Evolutionary conservation across 2,113 vertebrate species (phyloP), one percentile per base, ranked within the genome.

Genomic region (Alligator sinensis): DNA sequence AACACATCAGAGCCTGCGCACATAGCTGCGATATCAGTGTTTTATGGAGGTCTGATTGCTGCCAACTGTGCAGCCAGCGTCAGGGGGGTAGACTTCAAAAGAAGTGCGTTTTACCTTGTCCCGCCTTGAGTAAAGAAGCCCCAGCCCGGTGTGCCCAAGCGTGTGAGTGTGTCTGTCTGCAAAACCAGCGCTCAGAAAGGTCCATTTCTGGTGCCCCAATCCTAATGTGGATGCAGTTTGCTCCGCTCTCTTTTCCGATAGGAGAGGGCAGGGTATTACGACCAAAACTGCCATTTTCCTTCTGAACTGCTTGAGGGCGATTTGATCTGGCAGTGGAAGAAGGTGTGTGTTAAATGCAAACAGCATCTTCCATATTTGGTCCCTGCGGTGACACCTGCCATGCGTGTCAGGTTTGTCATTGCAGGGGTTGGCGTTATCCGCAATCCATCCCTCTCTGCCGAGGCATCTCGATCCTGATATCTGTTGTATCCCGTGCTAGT

Each of bases 41-140:
- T 61, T 90, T 75, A 57, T 25, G 87, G 74, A 6, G 77, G 84
- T 84, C 74, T 86, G 94, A 96, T 96, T 60, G 96, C 91, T 34
- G 1, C 80, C 88, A 77, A 1, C 86, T 93, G 16, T 5, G 78
- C 88, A 19, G 77, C 90, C 60, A 59, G 0, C 63, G 9, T 77
- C 0, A 21, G 77, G 77, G 18, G 47, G 47, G 47, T 47, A 9
- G 22, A 89, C 97, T 97, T 97, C 97, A 97, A 97, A 96, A n/a
- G 93, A 82, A 5, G 24, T 11, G 54, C 75, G 2, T 55, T 14
- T 61, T 66, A 4, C 38, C 76, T 47, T 68, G 89, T 92, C 74
- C 30, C 92, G 10, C 95, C 95, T 91, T 95, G 94, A 4, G 94
- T 92, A 96, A 93, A 96, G 93, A 93, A 74, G 38, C 57, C 76